These are phyloP conservation scores for Scrobipalpa atriplicella DNA, from an alignment of 2,888 invertebrate genomes.

Conservation along the genomic window DNA sequence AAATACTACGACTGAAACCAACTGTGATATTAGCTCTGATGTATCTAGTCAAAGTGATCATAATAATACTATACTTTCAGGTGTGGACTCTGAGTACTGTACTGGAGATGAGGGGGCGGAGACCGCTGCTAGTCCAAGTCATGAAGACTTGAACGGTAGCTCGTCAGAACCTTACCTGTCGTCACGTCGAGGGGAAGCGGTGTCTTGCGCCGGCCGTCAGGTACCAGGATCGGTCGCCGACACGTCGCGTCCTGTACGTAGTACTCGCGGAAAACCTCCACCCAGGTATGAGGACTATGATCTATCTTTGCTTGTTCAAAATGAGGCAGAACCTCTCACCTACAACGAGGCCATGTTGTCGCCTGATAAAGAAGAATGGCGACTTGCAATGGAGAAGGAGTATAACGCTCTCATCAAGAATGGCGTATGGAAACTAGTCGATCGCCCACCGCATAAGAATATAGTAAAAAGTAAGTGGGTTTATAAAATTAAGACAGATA, in stretches of 20 bases:
- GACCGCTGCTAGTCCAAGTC: neutral
- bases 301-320: constrained; percentile 14
- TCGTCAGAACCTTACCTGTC: no score
- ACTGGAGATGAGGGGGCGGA: neutral
- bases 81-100: neutral
- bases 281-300: constrained; percentile 28
- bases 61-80: neutral
- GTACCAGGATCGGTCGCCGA: neutral
- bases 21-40: neutral
- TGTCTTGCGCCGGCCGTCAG: neutral
- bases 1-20: constrained; percentile 10
- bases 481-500: constrained; percentile 32
- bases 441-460: constrained; percentile 26
- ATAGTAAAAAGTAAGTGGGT: constrained; percentile 36
- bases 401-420: constrained; percentile 32
- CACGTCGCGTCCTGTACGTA: constrained; percentile 12
- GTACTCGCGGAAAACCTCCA: constrained; percentile 16
- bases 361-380: constrained; percentile 27
- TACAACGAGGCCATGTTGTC: constrained; percentile 25
- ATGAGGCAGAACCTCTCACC: constrained; percentile 11
- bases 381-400: constrained; percentile 31
- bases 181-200: constrained; percentile 13
- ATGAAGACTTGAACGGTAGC: neutral
- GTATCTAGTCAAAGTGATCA: neutral
- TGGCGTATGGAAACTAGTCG: constrained; percentile 28